These are phyloP conservation scores for Cryptotermes secundus DNA, from an alignment of 1,140 invertebrate species.

Conservation along the genomic window DNA sequence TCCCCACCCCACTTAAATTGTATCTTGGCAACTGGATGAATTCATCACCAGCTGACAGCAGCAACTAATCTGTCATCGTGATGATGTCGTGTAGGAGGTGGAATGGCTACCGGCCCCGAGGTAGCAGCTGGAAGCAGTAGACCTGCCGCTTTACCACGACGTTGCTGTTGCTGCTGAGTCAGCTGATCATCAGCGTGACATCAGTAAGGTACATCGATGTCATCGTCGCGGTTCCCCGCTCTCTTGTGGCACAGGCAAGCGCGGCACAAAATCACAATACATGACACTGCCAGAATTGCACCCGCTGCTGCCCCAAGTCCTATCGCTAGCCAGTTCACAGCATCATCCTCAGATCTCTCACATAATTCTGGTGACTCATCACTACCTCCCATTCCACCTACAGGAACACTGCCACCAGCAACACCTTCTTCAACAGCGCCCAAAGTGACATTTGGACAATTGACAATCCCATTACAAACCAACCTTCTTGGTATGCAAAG, in stretches of 20 bases:
- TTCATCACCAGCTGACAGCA: neutral
- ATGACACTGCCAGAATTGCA: conserved; percentile 48
- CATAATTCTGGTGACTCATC: conserved; percentile 68
- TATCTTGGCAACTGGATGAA: neutral
- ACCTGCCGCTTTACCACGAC: neutral
- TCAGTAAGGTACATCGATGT: conserved; percentile 51
- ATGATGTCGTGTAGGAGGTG: neutral
- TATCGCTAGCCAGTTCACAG: conserved; percentile 55
- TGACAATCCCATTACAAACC: conserved; percentile 82
- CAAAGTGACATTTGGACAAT: conserved; percentile 67
- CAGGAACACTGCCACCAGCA: conserved; percentile 48
- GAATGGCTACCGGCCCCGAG: neutral
- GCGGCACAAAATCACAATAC: conserved; percentile 51
- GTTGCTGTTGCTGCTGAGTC: neutral
- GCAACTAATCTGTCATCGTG: neutral
- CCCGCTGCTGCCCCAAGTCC: conserved; percentile 50
- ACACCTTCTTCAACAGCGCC: conserved; percentile 36
- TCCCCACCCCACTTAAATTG: neutral
- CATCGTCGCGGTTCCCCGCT: conserved; percentile 37
- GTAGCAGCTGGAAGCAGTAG: neutral
- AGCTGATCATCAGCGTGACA: neutral
- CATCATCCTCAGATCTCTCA: conserved; percentile 45
- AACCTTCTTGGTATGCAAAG: conserved; percentile 77
- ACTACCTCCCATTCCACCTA: conserved; percentile 44
- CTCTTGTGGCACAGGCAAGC: conserved; percentile 45